A percentile compares a stretch with the other conserved stretches of the same genome.
These are phyloP conservation scores for Rhagonycha fulva DNA, from an alignment of 2,888 invertebrate species.

Conservation along the genomic window DNA sequence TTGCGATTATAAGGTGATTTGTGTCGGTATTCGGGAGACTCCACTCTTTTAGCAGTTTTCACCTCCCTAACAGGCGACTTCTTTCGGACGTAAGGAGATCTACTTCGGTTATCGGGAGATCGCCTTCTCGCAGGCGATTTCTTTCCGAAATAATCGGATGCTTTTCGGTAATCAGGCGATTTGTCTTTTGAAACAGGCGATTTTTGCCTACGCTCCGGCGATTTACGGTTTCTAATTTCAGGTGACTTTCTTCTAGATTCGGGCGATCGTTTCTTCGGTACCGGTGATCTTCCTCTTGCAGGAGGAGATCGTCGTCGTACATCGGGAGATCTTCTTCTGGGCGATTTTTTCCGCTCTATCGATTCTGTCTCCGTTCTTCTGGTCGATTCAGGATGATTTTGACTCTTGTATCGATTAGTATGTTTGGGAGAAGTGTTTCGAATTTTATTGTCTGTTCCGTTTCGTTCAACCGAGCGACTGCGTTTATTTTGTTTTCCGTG, in stretches of 20 bases:
- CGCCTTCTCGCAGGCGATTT: slow-evolving; percentile 27
- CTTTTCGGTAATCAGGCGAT: slow-evolving; percentile 9
- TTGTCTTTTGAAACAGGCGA: background rate
- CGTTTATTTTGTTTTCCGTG: background rate
- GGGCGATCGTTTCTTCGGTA: background rate
- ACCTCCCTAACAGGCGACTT: background rate
- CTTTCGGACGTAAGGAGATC: slow-evolving; percentile 4
- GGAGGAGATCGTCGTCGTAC: background rate
- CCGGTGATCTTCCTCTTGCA: background rate
- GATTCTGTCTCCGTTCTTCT: background rate
- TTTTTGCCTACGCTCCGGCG: slow-evolving; percentile 2
- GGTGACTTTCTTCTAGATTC: background rate
- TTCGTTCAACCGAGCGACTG: background rate
- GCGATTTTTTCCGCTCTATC: background rate
- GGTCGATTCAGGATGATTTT: background rate
- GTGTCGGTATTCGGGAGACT: slow-evolving; percentile 17
- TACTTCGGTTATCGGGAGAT: slow-evolving; percentile 17
- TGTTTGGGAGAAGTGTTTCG: background rate
- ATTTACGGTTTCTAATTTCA: background rate
- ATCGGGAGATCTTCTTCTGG: background rate
- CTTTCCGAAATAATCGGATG: slow-evolving; percentile 4
- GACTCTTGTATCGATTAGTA: background rate
- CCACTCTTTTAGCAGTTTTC: slow-evolving; percentile 23
- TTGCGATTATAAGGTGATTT: slow-evolving; percentile 5
- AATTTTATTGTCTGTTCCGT: background rate